Evolutionary conservation across 1,140 invertebrate genomes (phyloP), one percentile per base, ranked within the genome.

Genomic region (Drosophila hydei): DNA sequence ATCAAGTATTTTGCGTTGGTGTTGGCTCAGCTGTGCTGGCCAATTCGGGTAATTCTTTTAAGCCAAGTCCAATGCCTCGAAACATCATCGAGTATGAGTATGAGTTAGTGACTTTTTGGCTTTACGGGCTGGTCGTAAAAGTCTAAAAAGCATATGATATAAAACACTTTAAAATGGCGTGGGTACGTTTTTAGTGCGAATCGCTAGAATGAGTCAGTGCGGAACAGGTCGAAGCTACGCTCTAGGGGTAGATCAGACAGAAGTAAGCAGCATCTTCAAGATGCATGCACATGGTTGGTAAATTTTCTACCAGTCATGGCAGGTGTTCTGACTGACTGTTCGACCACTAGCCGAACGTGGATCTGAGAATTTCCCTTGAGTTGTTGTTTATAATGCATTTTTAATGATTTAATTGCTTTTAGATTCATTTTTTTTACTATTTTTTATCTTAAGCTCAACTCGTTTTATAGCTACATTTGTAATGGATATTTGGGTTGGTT

Each of bases 221-320:
- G 55, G 38, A 50, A 23, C 51, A 61, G 47, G 40, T 36, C 43
- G 16, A 33, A 19, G 42, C 18, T 16, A 6, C 16, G 23, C 16
- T 52, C 30, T 42, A 40, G 14, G 12, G 21, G 36, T 36, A 58
- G 48, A 47, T 23, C n/a, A 18, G n/a, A 23, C 30, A 40, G 36
- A 36, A 64, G 27, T 45, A 9, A n/a, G 67, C 42, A 61, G 62
- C 72, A 79, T 77, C 69, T 68, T 59, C 27, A 8, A 25, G 33
- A 11, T 48, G 6, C 16, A 56, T 59, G 54, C 48, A 42, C 9
- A 40, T 36, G 23, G 19, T 30, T 36, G 42, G 11, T 7, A 33
- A 25, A 69, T 77, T 80, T 75, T 58, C 38, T 40, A 72, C 83
- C 11, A 88, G 84, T 87, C 83, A 87, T 87, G 70, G 83, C 83